These are phyloP conservation scores for Tipula helvola DNA, from an alignment of 2,888 invertebrate species.

Conservation along the genomic window DNA sequence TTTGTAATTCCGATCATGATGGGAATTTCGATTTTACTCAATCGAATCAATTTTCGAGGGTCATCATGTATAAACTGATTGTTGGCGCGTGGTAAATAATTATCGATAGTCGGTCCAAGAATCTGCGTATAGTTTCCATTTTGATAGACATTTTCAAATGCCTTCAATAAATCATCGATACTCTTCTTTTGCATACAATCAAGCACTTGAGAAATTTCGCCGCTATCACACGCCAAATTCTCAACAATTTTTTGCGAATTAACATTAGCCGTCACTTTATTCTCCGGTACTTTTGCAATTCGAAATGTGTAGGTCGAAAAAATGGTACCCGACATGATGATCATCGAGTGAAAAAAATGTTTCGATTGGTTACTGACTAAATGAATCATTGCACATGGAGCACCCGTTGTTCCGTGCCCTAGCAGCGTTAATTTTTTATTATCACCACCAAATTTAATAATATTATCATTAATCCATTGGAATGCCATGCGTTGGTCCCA, in stretches of 20 bases:
- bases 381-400: constrained; percentile 53
- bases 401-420: constrained; percentile 67
- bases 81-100: constrained; percentile 41
- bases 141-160: constrained; percentile 44
- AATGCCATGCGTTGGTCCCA: constrained; percentile 75
- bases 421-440: constrained; percentile 62
- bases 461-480: constrained; percentile 63
- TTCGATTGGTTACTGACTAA: constrained; percentile 52
- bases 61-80: constrained; percentile 48
- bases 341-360: constrained; percentile 46
- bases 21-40: constrained; percentile 44
- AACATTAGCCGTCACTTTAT: constrained; percentile 24
- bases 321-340: constrained; percentile 52
- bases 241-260: constrained; percentile 33
- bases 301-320: constrained; percentile 35
- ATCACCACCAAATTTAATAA: constrained; percentile 69
- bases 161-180: constrained; percentile 44
- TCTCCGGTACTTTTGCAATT: constrained; percentile 19
- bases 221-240: constrained; percentile 42
- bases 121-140: constrained; percentile 43
- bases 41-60: constrained; percentile 40
- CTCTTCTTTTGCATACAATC: constrained; percentile 50
- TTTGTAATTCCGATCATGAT: constrained; percentile 55
- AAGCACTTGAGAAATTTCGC: constrained; percentile 39
- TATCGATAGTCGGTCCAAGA: constrained; percentile 51